Evolutionary conservation across 2,113 vertebrate genomes (phyloP).

Genomic region (Rhinolophus ferrumequinum): DNA sequence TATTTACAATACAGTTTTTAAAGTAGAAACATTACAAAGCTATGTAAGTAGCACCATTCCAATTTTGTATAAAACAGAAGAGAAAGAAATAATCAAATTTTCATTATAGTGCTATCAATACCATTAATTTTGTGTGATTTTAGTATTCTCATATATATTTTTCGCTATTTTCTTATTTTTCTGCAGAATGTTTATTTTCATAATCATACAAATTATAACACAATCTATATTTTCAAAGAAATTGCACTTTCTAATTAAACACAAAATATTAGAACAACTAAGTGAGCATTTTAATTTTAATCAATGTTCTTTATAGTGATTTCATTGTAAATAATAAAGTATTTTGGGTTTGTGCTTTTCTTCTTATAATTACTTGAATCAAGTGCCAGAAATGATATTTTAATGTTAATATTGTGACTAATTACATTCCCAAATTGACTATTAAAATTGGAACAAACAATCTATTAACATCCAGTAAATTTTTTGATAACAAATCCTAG

Average conservation of each 20-base stretch:
- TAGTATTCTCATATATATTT: neutral
- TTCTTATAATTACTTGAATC: neutral
- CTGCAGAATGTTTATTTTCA: neutral
- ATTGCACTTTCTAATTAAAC: neutral
- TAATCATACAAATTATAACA: neutral
- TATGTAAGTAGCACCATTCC: neutral
- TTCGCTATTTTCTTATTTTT: neutral
- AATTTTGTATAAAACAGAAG: neutral
- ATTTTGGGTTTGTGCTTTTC: neutral
- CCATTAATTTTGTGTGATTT: neutral
- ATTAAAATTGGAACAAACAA: neutral
- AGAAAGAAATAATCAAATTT: neutral
- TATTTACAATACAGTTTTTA: neutral
- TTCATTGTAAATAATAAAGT: neutral
- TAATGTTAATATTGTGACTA: neutral
- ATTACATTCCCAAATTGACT: neutral
- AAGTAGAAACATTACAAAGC: neutral
- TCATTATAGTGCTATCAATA: neutral
- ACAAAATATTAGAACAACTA: neutral
- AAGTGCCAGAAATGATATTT: neutral
- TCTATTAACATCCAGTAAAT: neutral
- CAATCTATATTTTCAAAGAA: neutral
- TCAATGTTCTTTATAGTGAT: neutral
- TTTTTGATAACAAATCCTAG: neutral
- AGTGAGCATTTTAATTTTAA: neutral